These are phyloP conservation scores for Ornithorhynchus anatinus DNA, from an alignment of 2,113 vertebrate species.

Conservation along the genomic window DNA sequence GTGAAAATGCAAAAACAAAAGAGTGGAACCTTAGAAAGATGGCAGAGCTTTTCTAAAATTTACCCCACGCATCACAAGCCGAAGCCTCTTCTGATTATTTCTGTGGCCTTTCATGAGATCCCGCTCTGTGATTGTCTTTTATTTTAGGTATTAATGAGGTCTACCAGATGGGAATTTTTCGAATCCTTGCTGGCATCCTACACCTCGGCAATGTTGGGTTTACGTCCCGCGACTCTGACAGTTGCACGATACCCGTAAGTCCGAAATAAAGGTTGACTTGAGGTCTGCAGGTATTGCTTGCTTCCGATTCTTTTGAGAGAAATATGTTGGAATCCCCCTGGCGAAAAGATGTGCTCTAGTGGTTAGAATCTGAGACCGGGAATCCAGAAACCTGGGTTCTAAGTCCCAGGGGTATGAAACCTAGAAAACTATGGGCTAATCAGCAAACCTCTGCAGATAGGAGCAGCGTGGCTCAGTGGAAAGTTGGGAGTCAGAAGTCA, in stretches of 20 bases:
- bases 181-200: constrained; percentile 93
- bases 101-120: constrained; percentile 9
- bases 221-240: constrained; percentile 91
- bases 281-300: neutral
- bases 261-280: neutral
- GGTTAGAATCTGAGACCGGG: neutral
- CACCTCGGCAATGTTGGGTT: constrained; percentile 95
- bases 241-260: constrained; percentile 89
- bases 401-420: neutral
- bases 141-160: constrained; percentile 90
- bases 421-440: too few relatives aligned
- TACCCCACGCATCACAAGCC: too few relatives aligned
- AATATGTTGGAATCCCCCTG: neutral
- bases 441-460: too few relatives aligned
- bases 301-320: neutral
- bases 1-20: neutral
- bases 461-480: too few relatives aligned
- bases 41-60: neutral
- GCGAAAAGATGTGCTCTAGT: neutral
- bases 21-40: neutral
- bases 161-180: constrained; percentile 95
- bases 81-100: too few relatives aligned
- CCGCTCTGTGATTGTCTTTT: neutral
- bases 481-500: too few relatives aligned
- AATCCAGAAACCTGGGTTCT: neutral